phyloP scores from a whole-genome alignment of 2,888 invertebrate species.

The Aporophyla lueneburgensis region DNA sequence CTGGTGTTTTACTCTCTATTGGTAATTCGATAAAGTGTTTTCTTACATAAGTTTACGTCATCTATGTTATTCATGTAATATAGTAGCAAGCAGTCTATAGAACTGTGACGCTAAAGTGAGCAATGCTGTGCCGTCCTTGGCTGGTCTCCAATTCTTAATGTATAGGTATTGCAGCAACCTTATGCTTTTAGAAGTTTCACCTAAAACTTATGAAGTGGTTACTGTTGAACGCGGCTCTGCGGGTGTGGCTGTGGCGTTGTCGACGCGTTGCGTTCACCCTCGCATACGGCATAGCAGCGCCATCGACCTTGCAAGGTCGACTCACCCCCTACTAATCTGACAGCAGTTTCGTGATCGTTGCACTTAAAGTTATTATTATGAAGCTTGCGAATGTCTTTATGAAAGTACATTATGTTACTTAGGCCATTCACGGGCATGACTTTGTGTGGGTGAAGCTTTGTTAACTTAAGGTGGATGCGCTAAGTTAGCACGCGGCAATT shows the following conservation, averaged over 20 bases:
- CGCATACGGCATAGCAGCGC: constrained; percentile 70
- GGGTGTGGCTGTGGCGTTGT: constrained; percentile 56
- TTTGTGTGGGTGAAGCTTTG: constrained; percentile 4
- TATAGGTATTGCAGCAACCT: constrained; percentile 49
- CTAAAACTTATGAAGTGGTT: constrained; percentile 44
- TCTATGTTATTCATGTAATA: constrained; percentile 16
- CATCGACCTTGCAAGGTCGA: constrained; percentile 84
- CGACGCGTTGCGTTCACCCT: constrained; percentile 68
- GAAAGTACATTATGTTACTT: neutral
- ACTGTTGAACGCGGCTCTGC: constrained; percentile 62
- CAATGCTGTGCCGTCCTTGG: constrained; percentile 53
- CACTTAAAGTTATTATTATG: constrained; percentile 68
- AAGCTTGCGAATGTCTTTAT: constrained; percentile 32
- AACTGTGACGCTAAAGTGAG: constrained; percentile 38
- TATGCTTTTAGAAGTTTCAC: constrained; percentile 57
- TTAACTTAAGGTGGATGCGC: neutral
- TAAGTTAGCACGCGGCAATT: too few species aligned
- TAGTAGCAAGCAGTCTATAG: constrained; percentile 10
- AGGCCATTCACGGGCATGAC: neutral
- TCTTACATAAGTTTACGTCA: constrained; percentile 15
- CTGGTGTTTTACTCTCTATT: neutral
- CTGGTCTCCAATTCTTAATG: constrained; percentile 56
- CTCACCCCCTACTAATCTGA: constrained; percentile 67
- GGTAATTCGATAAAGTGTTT: constrained; percentile 20
- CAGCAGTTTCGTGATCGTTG: constrained; percentile 68